A percentile compares a stretch with the other conserved stretches of the same genome.
Conservation (phyloP, 2,888 invertebrate species). For the Liposcelis brunnea region DNA sequence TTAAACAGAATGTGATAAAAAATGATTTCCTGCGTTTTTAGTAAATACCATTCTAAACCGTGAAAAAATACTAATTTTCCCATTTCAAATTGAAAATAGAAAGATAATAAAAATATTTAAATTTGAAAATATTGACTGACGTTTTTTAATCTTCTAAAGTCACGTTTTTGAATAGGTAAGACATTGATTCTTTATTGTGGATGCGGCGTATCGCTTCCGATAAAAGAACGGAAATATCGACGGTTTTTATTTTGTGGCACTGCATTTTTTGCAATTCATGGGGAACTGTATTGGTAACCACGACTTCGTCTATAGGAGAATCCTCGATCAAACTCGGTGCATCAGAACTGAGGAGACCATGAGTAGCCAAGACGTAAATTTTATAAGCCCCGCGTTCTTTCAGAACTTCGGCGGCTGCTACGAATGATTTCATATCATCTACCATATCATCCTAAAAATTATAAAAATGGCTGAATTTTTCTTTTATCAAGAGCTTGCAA, state of each 20-base stretch:
- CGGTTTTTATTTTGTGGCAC: constrained; percentile 97
- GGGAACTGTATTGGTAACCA: constrained; percentile 98
- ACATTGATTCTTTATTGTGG: constrained; percentile 99
- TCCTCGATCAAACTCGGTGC: constrained; percentile 91
- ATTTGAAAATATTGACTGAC: not conserved
- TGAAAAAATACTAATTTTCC: not conserved
- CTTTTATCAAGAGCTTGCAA: too few species aligned
- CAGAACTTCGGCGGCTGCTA: constrained; percentile 90
- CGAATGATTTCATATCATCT: constrained; percentile 94
- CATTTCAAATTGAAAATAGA: not conserved
- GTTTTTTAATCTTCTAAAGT: constrained; percentile 75
- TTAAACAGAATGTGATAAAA: too few species aligned
- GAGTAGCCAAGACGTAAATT: constrained; percentile 95
- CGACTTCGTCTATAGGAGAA: constrained; percentile 93
- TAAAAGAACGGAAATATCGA: constrained; percentile 90
- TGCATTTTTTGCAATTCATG: constrained; percentile 98
- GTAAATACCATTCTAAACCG: too few species aligned
- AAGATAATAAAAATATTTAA: not conserved
- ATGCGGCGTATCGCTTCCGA: constrained; percentile 97
- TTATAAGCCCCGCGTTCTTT: constrained; percentile 97
- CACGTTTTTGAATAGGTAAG: constrained; percentile 93
- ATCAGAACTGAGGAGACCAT: constrained; percentile 90
- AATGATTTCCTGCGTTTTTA: too few species aligned
- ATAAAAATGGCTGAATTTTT: too few species aligned
- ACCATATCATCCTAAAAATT: constrained; percentile 82